Conservation (phyloP, 2,797 vertebrate genomes). For the Phylloscopus collybita region DNA sequence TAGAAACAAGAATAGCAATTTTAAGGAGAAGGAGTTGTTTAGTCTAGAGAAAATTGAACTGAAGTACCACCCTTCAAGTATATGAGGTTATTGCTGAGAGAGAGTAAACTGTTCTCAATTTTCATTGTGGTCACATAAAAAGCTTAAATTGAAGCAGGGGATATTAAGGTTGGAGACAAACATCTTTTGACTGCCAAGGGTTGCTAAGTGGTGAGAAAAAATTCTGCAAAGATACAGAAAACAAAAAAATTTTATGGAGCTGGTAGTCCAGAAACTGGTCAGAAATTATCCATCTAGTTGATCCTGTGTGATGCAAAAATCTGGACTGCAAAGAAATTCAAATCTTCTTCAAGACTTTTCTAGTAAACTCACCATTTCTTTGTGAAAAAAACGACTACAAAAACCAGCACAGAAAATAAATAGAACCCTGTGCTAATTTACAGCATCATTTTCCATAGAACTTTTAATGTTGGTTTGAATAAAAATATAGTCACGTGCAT, state of each 20-base stretch:
- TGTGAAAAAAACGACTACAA: background rate
- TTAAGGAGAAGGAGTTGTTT: background rate
- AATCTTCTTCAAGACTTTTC: background rate
- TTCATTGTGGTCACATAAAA: background rate
- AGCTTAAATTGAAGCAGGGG: background rate
- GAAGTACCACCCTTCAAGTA: background rate
- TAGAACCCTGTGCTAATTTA: background rate
- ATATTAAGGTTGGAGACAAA: background rate
- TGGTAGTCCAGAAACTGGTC: background rate
- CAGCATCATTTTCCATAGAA: background rate
- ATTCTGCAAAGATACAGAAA: background rate
- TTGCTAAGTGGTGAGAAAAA: background rate
- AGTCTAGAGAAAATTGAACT: background rate
- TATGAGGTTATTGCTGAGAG: background rate
- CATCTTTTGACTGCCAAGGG: background rate
- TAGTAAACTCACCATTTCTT: background rate
- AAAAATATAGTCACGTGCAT: background rate
- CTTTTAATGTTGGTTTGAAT: background rate
- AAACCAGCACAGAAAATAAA: background rate
- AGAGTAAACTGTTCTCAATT: background rate
- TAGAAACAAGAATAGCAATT: background rate
- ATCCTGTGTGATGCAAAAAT: background rate
- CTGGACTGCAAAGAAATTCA: background rate
- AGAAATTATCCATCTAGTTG: background rate
- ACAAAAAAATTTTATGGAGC: background rate